phyloP scores from a whole-genome alignment of 2,113 vertebrate species.

The Poeciliopsis occidentalis region DNA sequence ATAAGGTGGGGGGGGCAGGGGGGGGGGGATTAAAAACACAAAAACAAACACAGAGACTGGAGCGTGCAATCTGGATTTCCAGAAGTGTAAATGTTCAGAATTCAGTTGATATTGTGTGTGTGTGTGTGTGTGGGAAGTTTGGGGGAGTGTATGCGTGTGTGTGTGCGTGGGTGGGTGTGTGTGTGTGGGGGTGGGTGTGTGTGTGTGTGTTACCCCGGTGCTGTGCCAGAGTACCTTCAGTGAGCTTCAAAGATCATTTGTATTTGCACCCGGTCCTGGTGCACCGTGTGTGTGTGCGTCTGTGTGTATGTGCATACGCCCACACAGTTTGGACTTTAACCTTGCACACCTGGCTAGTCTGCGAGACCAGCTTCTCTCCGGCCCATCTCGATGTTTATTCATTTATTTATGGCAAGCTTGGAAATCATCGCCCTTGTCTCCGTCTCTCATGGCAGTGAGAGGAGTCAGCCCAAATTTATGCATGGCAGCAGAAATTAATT shows the following conservation, averaged over 20 bases:
- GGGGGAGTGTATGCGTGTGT: constrained; percentile 13
- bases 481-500: constrained; percentile 85
- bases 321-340: constrained; percentile 73
- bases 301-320: constrained; percentile 50
- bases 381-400: constrained; percentile 82
- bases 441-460: constrained; percentile 70
- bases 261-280: constrained; percentile 71
- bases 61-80: constrained; percentile 52
- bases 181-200: constrained; percentile 24
- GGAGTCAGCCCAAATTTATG: constrained; percentile 78
- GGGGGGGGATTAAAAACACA: not conserved
- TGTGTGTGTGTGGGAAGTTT: constrained; percentile 34
- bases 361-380: constrained; percentile 65
- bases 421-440: constrained; percentile 71
- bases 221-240: constrained; percentile 47
- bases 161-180: constrained; percentile 31
- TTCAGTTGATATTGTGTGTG: constrained; percentile 56
- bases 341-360: constrained; percentile 77
- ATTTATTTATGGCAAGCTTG: constrained; percentile 81
- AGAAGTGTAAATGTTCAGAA: constrained; percentile 54
- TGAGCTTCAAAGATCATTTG: constrained; percentile 70
- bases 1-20: constrained; percentile 32
- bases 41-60: constrained; percentile 16
- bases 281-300: constrained; percentile 30
- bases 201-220: constrained; percentile 45